A percentile compares a stretch with the other conserved stretches of the same genome.
Conservation (phyloP, 2,888 invertebrate genomes). For the Rugalucina vietnamica region DNA sequence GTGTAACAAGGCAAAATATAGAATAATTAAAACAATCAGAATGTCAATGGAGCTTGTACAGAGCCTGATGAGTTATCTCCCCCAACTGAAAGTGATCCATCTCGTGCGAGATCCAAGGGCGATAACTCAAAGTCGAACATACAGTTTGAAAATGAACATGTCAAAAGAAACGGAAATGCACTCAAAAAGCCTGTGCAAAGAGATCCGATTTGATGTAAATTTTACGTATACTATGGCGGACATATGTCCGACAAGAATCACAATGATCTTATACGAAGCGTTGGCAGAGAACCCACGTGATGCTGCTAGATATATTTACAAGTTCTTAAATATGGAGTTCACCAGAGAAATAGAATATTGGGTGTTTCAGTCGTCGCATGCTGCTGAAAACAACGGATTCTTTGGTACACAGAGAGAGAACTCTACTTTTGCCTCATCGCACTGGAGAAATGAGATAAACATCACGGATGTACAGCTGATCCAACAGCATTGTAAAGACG, state of each 20-base stretch:
- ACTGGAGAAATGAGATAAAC: neutral
- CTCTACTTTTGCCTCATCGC: neutral
- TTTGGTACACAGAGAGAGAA: neutral
- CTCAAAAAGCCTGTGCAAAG: slow-evolving; percentile 10
- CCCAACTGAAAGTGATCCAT: neutral
- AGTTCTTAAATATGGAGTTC: slow-evolving; percentile 5
- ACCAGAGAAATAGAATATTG: neutral
- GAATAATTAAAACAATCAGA: neutral
- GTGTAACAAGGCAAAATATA: neutral
- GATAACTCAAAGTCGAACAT: neutral
- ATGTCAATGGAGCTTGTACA: neutral
- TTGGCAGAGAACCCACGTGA: slow-evolving; percentile 16
- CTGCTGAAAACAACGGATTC: neutral
- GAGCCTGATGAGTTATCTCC: neutral
- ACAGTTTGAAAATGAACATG: neutral
- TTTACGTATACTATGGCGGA: neutral
- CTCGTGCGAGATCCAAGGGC: neutral
- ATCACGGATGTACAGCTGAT: neutral
- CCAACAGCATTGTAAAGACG: neutral
- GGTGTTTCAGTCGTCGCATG: slow-evolving; percentile 7
- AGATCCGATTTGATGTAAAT: slow-evolving; percentile 5
- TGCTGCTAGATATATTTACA: slow-evolving; percentile 15
- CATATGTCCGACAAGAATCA: neutral
- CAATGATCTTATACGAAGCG: slow-evolving; percentile 15
- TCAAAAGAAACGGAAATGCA: neutral